These are phyloP conservation scores for Volucella zonaria DNA, from an alignment of 2,888 invertebrate species.

Conservation along the genomic window DNA sequence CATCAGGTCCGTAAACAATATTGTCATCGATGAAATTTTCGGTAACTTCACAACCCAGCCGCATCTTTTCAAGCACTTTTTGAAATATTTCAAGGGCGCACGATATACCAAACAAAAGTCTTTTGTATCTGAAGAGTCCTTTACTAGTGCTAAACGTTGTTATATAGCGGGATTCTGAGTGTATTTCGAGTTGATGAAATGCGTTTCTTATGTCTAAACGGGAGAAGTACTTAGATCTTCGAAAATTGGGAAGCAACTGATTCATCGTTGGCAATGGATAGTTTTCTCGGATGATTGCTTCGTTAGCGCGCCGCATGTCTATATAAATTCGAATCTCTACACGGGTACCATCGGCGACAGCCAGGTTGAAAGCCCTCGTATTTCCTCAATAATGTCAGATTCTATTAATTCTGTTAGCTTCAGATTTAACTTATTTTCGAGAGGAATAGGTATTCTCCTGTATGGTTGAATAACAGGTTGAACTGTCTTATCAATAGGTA, in stretches of 20 bases:
- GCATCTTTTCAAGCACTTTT: too few relatives aligned
- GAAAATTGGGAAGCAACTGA: conserved; percentile 12
- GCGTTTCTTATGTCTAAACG: conserved; percentile 78
- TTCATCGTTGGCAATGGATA: conserved; percentile 31
- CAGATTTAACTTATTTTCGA: not conserved
- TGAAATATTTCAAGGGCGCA: too few relatives aligned
- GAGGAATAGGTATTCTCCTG: not conserved
- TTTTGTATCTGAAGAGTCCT: too few relatives aligned
- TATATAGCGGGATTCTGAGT: too few relatives aligned
- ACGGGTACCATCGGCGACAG: not conserved
- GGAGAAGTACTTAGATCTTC: conserved; percentile 52
- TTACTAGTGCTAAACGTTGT: too few relatives aligned
- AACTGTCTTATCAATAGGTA: conserved; percentile 1
- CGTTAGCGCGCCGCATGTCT: conserved; percentile 12
- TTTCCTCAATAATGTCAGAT: too few relatives aligned
- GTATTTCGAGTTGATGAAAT: too few relatives aligned
- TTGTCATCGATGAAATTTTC: conserved; percentile 80
- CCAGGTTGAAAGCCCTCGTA: too few relatives aligned
- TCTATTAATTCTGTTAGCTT: not conserved
- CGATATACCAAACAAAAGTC: too few relatives aligned
- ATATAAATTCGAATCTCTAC: conserved; percentile 10
- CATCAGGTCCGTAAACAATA: not conserved
- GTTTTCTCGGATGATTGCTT: conserved; percentile 25
- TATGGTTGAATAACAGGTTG: not conserved
- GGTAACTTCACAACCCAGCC: conserved; percentile 76